phyloP scores from a whole-genome alignment of 2,888 invertebrate species.

The Apantesis nais region DNA sequence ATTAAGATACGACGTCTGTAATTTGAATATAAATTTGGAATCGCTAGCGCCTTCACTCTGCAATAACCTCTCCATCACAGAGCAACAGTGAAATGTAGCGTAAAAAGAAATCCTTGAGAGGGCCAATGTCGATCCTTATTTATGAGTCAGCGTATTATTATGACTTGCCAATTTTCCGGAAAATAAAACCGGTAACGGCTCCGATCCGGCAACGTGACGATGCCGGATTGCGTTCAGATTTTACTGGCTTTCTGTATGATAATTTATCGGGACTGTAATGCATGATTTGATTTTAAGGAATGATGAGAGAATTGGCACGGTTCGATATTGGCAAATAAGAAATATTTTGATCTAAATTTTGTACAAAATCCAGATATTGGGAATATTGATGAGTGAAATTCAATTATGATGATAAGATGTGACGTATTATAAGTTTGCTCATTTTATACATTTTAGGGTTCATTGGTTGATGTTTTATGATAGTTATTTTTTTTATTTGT shows the following conservation, averaged over 20 bases:
- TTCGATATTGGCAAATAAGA: conserved; percentile 5
- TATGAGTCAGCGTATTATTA: conserved; percentile 83
- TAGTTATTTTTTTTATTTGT: background rate
- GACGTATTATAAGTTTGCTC: background rate
- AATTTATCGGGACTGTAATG: conserved; percentile 54
- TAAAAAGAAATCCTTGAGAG: conserved; percentile 80
- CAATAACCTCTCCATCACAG: conserved; percentile 32
- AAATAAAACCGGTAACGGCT: conserved; percentile 76
- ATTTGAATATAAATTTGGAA: conserved; percentile 8
- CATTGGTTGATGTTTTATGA: background rate
- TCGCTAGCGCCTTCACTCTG: conserved; percentile 37
- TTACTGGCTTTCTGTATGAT: conserved; percentile 71
- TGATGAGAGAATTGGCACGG: conserved; percentile 20
- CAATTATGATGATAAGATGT: background rate
- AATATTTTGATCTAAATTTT: conserved; percentile 5
- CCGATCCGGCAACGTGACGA: conserved; percentile 65
- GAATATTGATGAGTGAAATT: conserved; percentile 5
- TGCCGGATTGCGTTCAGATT: conserved; percentile 67
- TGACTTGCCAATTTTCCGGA: conserved; percentile 84
- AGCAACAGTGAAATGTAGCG: conserved; percentile 79
- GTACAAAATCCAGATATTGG: conserved; percentile 3
- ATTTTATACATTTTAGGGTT: background rate
- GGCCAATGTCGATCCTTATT: conserved; percentile 82
- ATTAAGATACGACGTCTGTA: background rate
- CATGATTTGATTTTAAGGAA: conserved; percentile 51